Conservation (phyloP, 92 coral and sea anemone genomes). For the Diadumene lineata region DNA sequence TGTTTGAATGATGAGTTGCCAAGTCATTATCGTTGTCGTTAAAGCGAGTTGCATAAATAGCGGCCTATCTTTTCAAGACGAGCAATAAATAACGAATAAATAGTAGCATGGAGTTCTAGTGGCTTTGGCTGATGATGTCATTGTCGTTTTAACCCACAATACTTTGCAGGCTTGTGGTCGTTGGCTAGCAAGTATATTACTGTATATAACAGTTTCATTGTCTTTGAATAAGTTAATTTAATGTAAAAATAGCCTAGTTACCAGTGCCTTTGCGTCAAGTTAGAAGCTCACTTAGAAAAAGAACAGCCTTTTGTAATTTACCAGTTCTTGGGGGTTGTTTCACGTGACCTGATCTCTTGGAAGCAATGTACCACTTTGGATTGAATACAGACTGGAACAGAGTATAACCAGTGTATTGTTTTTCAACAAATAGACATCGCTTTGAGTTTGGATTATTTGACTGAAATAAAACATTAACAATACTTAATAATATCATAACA, state of each 20-base stretch:
- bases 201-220: neutral
- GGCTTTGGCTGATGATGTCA: neutral
- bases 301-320: conserved; percentile 20
- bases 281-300: conserved; percentile 1
- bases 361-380: conserved; percentile 38
- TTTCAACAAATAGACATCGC: conserved; percentile 53
- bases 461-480: conserved; percentile 23
- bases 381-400: conserved; percentile 46
- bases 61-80: neutral
- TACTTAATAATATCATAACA: neutral
- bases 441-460: conserved; percentile 29
- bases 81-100: neutral
- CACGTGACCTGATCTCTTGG: conserved; percentile 33
- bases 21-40: neutral
- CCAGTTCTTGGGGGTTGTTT: conserved; percentile 22
- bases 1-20: neutral
- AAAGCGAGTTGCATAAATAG: conserved; percentile 1
- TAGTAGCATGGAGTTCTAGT: neutral
- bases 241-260: conserved; percentile 20
- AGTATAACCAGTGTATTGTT: conserved; percentile 37
- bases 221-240: neutral
- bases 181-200: neutral
- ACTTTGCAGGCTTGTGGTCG: neutral
- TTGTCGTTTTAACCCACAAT: conserved; percentile 14
- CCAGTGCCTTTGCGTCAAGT: neutral